Percentiles rank a stretch among this genome's conserved stretches.
phyloP scores from a whole-genome alignment of 2,797 vertebrate genomes.

The Sphenodon punctatus region DNA sequence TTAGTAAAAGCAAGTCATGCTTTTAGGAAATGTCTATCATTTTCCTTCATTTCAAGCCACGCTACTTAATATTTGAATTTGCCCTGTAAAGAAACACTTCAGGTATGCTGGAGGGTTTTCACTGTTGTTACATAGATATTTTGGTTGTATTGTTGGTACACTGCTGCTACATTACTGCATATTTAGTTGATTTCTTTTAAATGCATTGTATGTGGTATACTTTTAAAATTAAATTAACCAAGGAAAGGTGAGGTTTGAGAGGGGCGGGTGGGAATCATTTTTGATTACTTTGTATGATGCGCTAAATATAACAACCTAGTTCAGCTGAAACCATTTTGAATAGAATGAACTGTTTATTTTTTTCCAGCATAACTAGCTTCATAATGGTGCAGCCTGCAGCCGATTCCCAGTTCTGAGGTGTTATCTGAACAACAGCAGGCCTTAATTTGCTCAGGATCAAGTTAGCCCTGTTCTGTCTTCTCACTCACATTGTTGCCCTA shows the following conservation, averaged over 20 bases:
- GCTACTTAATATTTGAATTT: constrained; percentile 38
- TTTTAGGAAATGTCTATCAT: constrained; percentile 30
- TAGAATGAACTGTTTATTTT: background rate
- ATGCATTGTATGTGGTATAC: background rate
- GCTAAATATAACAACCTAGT: background rate
- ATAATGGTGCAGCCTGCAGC: constrained; percentile 46
- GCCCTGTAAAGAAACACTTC: constrained; percentile 7
- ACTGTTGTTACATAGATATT: constrained; percentile 28
- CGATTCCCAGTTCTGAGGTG: constrained; percentile 66
- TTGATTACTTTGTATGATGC: background rate
- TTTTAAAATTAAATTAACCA: background rate
- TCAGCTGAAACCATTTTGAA: background rate
- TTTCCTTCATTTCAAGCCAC: constrained; percentile 42
- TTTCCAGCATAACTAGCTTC: background rate
- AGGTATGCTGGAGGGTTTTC: background rate
- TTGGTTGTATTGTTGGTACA: background rate
- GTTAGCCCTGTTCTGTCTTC: constrained; percentile 42
- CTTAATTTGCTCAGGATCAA: constrained; percentile 71
- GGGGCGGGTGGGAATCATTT: background rate
- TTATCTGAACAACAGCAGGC: constrained; percentile 70
- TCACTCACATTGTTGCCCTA: constrained; percentile 56
- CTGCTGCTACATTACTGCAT: background rate
- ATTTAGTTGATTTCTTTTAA: constrained; percentile 10
- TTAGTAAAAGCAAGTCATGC: constrained; percentile 20
- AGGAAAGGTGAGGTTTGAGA: background rate